These are phyloP conservation scores for Sciurus carolinensis DNA, from an alignment of 2,797 vertebrate genomes.

Conservation along the genomic window DNA sequence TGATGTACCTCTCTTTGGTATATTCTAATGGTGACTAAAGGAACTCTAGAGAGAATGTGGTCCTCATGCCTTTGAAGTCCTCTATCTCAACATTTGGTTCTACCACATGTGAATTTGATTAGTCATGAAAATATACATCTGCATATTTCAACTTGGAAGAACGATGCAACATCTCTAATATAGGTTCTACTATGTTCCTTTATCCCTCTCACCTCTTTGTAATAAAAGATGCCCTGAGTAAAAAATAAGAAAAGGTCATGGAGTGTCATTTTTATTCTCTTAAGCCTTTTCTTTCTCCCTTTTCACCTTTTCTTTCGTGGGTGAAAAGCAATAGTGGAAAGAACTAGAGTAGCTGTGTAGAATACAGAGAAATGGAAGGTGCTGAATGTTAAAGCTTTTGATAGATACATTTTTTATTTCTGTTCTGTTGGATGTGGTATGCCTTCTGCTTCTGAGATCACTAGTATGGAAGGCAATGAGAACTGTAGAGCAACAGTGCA, in stretches of 20 bases:
- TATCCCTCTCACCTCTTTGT: not conserved
- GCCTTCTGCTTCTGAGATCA: not conserved
- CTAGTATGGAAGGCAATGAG: not conserved
- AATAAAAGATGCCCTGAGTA: not conserved
- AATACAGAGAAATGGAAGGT: not conserved
- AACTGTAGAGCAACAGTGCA: not conserved
- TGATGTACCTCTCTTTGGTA: not conserved
- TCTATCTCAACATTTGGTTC: not conserved
- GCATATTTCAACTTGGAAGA: not conserved
- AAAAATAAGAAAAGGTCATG: not conserved
- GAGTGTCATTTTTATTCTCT: not conserved
- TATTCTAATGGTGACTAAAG: not conserved
- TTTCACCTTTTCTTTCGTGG: not conserved
- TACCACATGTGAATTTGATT: not conserved
- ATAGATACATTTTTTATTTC: not conserved
- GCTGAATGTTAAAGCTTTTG: not conserved
- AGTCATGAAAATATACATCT: not conserved
- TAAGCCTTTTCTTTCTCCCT: not conserved
- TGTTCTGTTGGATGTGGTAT: not conserved
- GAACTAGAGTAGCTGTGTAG: not conserved
- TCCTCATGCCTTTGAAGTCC: not conserved
- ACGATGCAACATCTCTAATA: not conserved
- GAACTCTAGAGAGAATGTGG: not conserved
- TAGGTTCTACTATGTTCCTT: not conserved
- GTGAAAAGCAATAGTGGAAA: not conserved